Percentiles rank a stretch among this genome's conserved stretches.
Conservation (phyloP, 2,797 vertebrate species). For the Hypotaenidia okinawae region DNA sequence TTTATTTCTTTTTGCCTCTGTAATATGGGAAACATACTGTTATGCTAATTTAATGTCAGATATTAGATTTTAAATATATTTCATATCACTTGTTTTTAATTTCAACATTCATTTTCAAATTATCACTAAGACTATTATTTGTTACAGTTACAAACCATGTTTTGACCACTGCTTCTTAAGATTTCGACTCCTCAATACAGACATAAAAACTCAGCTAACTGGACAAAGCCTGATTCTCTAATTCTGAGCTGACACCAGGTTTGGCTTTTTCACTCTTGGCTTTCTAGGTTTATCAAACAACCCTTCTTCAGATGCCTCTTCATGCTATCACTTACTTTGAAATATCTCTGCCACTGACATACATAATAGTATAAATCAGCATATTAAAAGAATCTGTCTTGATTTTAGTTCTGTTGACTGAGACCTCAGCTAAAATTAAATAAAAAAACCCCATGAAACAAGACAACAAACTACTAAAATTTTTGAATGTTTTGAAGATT, state of each 20-base stretch:
- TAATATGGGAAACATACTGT: constrained; percentile 16
- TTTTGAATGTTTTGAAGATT: not conserved
- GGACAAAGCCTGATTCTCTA: not conserved
- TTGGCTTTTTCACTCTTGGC: not conserved
- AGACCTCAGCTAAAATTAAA: not conserved
- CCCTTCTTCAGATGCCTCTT: not conserved
- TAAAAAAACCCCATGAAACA: too few species aligned
- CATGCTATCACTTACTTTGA: not conserved
- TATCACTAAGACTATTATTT: not conserved
- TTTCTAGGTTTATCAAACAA: not conserved
- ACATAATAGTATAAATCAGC: accelerated
- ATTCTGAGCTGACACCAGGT: not conserved
- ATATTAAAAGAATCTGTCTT: not conserved
- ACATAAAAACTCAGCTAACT: not conserved
- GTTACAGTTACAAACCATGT: not conserved
- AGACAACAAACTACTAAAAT: not conserved
- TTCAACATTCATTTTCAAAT: not conserved
- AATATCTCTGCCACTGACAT: not conserved
- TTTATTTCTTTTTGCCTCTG: constrained; percentile 28
- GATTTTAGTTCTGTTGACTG: not conserved
- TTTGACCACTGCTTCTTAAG: not conserved
- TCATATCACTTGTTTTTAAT: not conserved
- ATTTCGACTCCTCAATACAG: not conserved
- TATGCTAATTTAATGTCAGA: constrained; percentile 21
- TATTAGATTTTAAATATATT: constrained; percentile 17